Evolutionary conservation across 2,888 invertebrate species (phyloP).

Genomic region (Cataglyphis altisquamis): DNA sequence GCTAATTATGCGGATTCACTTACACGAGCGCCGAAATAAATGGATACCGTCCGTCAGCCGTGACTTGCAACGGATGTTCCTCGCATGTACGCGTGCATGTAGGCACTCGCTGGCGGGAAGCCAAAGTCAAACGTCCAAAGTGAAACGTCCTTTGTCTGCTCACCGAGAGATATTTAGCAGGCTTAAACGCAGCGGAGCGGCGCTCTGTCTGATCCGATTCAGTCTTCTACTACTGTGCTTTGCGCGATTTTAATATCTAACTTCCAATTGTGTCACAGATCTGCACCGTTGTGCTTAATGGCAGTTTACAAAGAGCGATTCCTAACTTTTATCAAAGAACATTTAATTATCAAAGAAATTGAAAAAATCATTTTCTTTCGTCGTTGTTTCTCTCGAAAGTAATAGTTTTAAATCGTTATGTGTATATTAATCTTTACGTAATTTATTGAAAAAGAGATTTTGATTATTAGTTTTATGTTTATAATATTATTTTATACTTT

Average conservation of each 20-base stretch:
- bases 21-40: constrained; percentile 27
- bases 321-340: neutral
- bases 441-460: neutral
- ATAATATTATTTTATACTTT: neutral
- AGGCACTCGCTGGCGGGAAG: constrained; percentile 55
- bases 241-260: neutral
- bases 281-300: constrained; percentile 8
- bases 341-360: neutral
- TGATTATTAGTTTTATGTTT: constrained; percentile 16
- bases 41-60: neutral
- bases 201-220: constrained; percentile 54
- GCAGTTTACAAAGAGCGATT: neutral
- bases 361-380: constrained; percentile 6
- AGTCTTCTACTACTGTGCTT: neutral
- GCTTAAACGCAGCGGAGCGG: constrained; percentile 54
- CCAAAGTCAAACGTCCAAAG: constrained; percentile 51
- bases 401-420: neutral
- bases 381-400: neutral
- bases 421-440: neutral
- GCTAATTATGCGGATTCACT: constrained; percentile 37
- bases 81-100: constrained; percentile 9
- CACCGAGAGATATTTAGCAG: constrained; percentile 64
- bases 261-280: neutral
- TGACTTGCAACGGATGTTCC: constrained; percentile 23
- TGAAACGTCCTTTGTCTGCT: constrained; percentile 60